Base-by-base conservation (phyloP, 92 coral and sea anemone genomes). In the Porites divaricata region DNA sequence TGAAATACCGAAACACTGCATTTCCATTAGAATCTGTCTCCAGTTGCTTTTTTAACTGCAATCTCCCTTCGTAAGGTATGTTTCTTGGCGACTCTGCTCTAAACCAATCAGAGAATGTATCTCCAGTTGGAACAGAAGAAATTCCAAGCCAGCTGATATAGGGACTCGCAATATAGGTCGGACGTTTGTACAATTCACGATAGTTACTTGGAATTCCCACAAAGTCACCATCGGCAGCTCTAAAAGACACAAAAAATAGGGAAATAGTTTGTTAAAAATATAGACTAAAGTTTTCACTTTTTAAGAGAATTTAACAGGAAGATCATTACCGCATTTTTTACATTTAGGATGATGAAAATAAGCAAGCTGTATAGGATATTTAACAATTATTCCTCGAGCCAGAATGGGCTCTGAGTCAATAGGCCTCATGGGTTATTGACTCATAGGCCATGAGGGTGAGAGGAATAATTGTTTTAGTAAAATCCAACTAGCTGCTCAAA, bases 61-160 rank as follows among this genome's bases (percentile, higher is more conserved):
- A 50, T 1, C 72, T 58, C 1, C 86, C 99, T 26, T 88, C 83
- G 28, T 81, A 94, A 74, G 82, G 88, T 21, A 28, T 67, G 75
- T 96, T 96, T 78, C 96, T 84, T 11, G 69, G 49, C 5, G 95
- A 62, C 56, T 96, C 91, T 8, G 85, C 62, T 59, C 94, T 84
- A 88, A 96, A 96, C 99, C 99, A 96, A 49, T 83, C 86, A 15
- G 98, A 94, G 85, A 92, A 92, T 1, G 95, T 62, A 50, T 88
- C 91, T 21, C 70, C 78, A 23, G 73, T 35, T 13, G 98, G 94
- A 28, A 69, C 74, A 2, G 73, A 28, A 51, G 98, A 88, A 45
- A 86, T 78, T 23, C 92, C 89, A 67, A 96, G 78, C 99, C 99
- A 96, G 86, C 96, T 94, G 21, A 88, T 93, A 69, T 87, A 96